Evolutionary conservation across 2,113 vertebrate species (phyloP).

Genomic region (Irena cyanogastra): DNA sequence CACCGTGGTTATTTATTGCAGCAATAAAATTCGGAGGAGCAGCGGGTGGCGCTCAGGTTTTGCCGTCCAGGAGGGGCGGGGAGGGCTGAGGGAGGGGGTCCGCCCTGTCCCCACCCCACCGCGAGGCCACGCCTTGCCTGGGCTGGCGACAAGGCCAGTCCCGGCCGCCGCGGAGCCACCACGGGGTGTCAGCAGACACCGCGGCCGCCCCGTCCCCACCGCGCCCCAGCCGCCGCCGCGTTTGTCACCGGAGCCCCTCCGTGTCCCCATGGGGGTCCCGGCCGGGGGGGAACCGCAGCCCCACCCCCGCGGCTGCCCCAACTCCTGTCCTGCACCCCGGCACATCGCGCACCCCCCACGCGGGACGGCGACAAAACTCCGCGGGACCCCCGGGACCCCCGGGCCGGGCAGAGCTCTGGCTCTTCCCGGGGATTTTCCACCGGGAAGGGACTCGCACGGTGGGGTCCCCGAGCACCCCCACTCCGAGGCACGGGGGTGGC

Average conservation of each 20-base stretch:
- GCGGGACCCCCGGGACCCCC: neutral
- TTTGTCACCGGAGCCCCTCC: too few relatives aligned
- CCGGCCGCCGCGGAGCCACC: neutral
- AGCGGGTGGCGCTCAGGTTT: neutral
- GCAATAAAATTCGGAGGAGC: slow-evolving; percentile 49
- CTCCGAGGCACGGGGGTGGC: too few relatives aligned
- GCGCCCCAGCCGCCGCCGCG: neutral
- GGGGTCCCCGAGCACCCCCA: rapidly evolving
- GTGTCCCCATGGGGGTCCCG: rapidly evolving
- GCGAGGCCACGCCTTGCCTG: rapidly evolving
- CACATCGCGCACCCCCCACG: rapidly evolving
- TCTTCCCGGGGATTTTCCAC: neutral
- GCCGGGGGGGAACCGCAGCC: too few relatives aligned
- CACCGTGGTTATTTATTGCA: neutral
- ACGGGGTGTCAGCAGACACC: slow-evolving; percentile 3
- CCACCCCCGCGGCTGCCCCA: rapidly evolving
- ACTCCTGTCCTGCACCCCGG: rapidly evolving
- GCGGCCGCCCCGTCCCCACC: neutral
- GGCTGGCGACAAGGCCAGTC: rapidly evolving
- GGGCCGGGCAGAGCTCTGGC: rapidly evolving
- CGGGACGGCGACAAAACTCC: neutral
- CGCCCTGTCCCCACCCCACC: neutral
- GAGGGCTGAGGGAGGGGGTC: neutral
- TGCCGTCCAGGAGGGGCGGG: rapidly evolving
- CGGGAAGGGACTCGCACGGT: neutral